Conservation (phyloP, 2,113 vertebrate genomes). For the Sterna hirundo region DNA sequence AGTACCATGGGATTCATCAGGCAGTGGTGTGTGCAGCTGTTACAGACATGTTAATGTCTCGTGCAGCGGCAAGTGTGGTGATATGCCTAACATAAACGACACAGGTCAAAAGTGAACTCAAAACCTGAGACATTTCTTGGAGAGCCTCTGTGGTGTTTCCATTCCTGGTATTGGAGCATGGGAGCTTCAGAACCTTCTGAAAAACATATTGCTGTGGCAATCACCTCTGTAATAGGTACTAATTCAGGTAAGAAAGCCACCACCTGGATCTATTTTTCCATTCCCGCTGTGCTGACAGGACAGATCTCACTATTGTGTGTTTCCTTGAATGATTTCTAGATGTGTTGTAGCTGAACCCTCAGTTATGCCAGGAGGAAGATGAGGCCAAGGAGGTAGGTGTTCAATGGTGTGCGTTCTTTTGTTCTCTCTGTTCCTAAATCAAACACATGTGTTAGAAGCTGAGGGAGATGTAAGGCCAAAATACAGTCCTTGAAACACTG, state of each 20-base stretch:
- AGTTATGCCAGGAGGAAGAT: neutral
- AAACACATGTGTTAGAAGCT: neutral
- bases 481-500: neutral
- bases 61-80: neutral
- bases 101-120: neutral
- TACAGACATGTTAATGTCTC: neutral
- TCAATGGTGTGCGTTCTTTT: rapidly evolving
- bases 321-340: neutral
- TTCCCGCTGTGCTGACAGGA: neutral
- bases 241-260: neutral
- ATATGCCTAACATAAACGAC: neutral
- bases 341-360: neutral
- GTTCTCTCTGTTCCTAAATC: neutral
- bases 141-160: neutral
- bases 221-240: neutral
- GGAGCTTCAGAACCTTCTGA: neutral
- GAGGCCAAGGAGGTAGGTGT: neutral
- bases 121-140: neutral
- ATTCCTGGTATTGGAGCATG: neutral
- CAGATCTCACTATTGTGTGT: neutral
- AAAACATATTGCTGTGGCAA: neutral
- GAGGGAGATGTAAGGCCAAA: neutral
- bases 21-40: neutral
- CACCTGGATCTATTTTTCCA: neutral
- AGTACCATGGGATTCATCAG: neutral